These are phyloP conservation scores for Oscheius sp. DNA, from an alignment of 2,888 invertebrate genomes.

Conservation along the genomic window DNA sequence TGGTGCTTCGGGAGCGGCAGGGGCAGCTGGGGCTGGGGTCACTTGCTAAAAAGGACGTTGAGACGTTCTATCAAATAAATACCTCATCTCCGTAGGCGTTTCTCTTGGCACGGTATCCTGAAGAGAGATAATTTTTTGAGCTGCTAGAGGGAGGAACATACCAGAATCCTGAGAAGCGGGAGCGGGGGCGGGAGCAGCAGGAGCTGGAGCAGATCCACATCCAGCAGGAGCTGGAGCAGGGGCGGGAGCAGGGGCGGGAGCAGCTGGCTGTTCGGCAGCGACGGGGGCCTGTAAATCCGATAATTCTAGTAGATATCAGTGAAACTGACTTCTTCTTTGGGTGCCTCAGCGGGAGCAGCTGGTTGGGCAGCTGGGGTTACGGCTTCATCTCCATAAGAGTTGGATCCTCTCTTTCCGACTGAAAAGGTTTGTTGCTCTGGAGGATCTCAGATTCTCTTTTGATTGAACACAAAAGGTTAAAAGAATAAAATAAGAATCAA, in stretches of 20 bases:
- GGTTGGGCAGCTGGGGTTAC: slow-evolving; percentile 21
- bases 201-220: neutral
- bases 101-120: slow-evolving; percentile 8
- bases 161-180: no score
- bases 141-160: neutral
- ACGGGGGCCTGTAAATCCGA: slow-evolving; percentile 34
- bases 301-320: no score
- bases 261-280: slow-evolving; percentile 31
- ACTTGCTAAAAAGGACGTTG: no score
- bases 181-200: slow-evolving; percentile 4
- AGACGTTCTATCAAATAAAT: no score
- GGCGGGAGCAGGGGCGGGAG: slow-evolving; percentile 30
- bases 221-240: slow-evolving; percentile 17
- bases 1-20: neutral
- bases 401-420: slow-evolving; percentile 20
- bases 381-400: slow-evolving; percentile 50
- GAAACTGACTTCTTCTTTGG: no score
- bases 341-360: slow-evolving; percentile 33
- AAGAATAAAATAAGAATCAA: neutral
- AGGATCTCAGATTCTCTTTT: no score
- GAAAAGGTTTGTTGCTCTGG: no score
- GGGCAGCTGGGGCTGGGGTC: neutral
- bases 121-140: no score
- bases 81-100: slow-evolving; percentile 1
- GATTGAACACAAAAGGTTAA: no score